phyloP scores from a whole-genome alignment of 2,113 vertebrate species.

The Cyprinus carpio region DNA sequence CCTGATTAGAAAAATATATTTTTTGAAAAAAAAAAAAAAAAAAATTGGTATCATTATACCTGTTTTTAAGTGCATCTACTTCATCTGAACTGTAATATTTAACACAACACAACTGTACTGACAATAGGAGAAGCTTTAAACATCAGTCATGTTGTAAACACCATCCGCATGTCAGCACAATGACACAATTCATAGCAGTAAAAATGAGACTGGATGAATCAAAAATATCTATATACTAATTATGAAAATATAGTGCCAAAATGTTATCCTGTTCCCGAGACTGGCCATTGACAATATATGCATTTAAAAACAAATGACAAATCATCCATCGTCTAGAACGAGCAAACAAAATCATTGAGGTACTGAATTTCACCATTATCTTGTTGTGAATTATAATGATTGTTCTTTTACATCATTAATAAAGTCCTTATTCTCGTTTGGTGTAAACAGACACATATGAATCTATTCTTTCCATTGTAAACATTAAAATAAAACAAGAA shows the following conservation, averaged over 20 bases:
- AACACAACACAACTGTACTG: background rate
- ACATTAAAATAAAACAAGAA: constrained; percentile 70
- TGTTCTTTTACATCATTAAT: background rate
- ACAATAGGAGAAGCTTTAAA: background rate
- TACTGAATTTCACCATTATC: background rate
- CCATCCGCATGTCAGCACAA: background rate
- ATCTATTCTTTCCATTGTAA: constrained; percentile 13
- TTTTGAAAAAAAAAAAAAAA: background rate
- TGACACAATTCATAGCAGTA: constrained; percentile 3
- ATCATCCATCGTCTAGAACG: background rate
- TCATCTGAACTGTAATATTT: background rate
- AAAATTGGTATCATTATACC: background rate
- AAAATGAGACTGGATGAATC: background rate
- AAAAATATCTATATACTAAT: background rate
- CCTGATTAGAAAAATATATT: background rate
- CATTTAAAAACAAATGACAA: background rate
- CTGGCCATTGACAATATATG: background rate
- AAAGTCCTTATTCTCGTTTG: background rate
- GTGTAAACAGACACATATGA: background rate
- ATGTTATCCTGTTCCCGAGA: background rate
- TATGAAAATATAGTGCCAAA: background rate
- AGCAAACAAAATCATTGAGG: background rate
- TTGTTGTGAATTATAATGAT: background rate
- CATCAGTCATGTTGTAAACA: background rate
- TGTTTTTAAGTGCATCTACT: background rate